Conservation (phyloP, 2,888 invertebrate genomes). For the Xestia ashworthii region DNA sequence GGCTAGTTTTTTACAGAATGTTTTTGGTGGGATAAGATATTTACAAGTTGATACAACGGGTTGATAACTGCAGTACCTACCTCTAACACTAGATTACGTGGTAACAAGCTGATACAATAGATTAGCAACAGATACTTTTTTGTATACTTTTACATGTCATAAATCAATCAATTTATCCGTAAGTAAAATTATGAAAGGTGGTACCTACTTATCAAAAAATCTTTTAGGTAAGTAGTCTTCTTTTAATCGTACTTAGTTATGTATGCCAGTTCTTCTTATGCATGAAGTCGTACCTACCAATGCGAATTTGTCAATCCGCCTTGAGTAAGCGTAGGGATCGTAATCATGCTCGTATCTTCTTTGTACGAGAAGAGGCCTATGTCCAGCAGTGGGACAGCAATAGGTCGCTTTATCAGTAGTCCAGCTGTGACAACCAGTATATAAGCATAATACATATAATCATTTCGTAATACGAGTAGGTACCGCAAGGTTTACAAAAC, state of each 20-base stretch:
- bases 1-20: too few species aligned
- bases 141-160: neutral
- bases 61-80: neutral
- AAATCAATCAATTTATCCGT: slow-evolving; percentile 4
- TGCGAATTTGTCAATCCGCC: neutral
- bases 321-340: neutral
- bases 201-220: neutral
- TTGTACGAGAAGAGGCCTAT: neutral
- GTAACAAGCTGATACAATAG: neutral
- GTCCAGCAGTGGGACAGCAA: neutral
- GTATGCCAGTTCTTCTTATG: neutral
- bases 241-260: neutral
- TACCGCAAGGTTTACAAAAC: slow-evolving; percentile 19
- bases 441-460: neutral
- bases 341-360: neutral
- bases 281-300: neutral
- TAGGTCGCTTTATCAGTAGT: neutral
- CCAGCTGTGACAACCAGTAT: neutral
- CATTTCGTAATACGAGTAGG: neutral
- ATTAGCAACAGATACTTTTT: neutral
- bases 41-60: slow-evolving; percentile 1
- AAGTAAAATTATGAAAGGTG: neutral
- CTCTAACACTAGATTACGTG: slow-evolving; percentile 2
- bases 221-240: too few species aligned
- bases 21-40: too few species aligned